These are phyloP conservation scores for Pocillopora meandrina DNA, from an alignment of 92 coral and sea anemone genomes.

Conservation along the genomic window DNA sequence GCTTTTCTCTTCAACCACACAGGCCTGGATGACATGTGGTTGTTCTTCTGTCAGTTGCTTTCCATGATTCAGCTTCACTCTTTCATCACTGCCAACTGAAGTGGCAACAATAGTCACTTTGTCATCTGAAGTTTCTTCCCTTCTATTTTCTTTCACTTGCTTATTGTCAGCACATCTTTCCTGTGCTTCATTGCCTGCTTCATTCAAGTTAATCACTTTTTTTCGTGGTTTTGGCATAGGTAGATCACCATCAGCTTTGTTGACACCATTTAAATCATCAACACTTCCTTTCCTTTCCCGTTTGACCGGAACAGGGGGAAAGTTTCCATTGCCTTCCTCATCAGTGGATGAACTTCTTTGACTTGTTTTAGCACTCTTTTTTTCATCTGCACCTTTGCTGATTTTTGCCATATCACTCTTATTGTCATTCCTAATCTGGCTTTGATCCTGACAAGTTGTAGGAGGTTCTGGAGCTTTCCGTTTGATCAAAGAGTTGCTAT, in stretches of 20 bases:
- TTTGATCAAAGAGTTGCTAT: background rate
- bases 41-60: constrained; percentile 18
- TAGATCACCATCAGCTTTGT: constrained; percentile 27
- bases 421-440: background rate
- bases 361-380: background rate
- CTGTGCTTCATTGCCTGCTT: background rate
- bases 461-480: constrained; percentile 47
- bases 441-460: background rate
- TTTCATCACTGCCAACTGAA: constrained; percentile 6
- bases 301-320: constrained; percentile 54
- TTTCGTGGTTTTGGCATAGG: constrained; percentile 59
- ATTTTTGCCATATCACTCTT: background rate
- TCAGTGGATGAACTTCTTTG: constrained; percentile 10
- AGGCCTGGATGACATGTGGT: constrained; percentile 53
- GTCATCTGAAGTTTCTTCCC: constrained; percentile 13
- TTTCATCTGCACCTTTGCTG: background rate
- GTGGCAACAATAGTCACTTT: constrained; percentile 32
- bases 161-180: background rate
- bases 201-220: constrained; percentile 28
- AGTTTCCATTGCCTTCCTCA: constrained; percentile 15
- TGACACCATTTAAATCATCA: constrained; percentile 27
- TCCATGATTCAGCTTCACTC: constrained; percentile 7
- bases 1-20: constrained; percentile 35
- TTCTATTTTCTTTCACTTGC: constrained; percentile 15
- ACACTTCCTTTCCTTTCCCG: constrained; percentile 49